phyloP scores from a whole-genome alignment of 1,140 invertebrate genomes.

The Eupeodes corollae region DNA sequence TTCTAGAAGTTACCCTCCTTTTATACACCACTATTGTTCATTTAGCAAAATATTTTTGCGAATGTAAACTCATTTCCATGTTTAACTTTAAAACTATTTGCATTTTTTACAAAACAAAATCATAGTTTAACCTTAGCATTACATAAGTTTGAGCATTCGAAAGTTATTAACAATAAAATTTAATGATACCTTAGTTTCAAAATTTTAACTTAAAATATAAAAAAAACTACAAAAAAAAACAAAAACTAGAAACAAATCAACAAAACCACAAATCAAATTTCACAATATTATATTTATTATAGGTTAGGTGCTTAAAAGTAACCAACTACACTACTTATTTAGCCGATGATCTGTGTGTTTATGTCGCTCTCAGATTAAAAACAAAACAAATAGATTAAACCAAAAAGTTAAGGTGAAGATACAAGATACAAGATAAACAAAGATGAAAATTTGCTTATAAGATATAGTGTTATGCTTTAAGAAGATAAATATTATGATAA shows the following conservation, averaged over 20 bases:
- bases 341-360: constrained; percentile 19
- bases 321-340: not conserved
- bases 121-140: constrained; percentile 11
- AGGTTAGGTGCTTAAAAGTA: constrained; percentile 3
- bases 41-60: not conserved
- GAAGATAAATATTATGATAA: not conserved
- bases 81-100: not conserved
- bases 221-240: constrained; percentile 5
- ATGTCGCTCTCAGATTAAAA: constrained; percentile 8
- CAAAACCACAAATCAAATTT: constrained; percentile 7
- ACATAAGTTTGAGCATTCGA: constrained; percentile 7
- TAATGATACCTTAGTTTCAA: constrained; percentile 9
- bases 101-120: constrained; percentile 13
- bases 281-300: constrained; percentile 3
- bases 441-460: not conserved
- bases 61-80: not conserved
- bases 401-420: constrained; percentile 26
- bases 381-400: constrained; percentile 10
- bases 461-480: not conserved
- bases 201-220: constrained; percentile 9
- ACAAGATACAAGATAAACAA: constrained; percentile 10
- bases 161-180: constrained; percentile 10
- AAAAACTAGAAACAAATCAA: constrained; percentile 7
- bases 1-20: too few relatives aligned
- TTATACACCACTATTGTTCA: too few relatives aligned